These are phyloP conservation scores for Philypnodon macrostomus DNA, from an alignment of 2,797 vertebrate genomes.

Conservation along the genomic window DNA sequence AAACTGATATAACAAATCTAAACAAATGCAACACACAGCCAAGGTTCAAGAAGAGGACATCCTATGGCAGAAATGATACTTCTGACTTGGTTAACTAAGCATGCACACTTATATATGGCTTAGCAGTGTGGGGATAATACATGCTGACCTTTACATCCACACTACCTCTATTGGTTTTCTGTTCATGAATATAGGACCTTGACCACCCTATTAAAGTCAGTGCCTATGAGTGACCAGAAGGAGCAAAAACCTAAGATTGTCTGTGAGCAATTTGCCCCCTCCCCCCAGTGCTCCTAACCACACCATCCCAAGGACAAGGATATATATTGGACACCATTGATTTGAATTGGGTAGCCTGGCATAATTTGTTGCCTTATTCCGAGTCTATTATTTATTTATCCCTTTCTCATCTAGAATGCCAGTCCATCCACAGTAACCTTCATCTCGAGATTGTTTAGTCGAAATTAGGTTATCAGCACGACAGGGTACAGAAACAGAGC, in stretches of 20 bases:
- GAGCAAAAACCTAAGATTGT: conserved; percentile 15
- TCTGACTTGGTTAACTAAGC: no score
- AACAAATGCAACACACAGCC: no score
- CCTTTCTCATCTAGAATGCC: conserved; percentile 49
- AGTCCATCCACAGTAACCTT: conserved; percentile 55
- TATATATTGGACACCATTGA: conserved; percentile 57
- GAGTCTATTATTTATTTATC: conserved; percentile 68
- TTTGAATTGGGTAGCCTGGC: conserved; percentile 47
- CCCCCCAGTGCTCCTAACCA: conserved; percentile 37
- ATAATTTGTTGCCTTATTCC: conserved; percentile 61
- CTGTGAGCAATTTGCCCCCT: conserved; percentile 54
- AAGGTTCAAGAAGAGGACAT: no score
- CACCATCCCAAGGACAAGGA: conserved; percentile 56
- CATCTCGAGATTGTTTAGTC: conserved; percentile 54
- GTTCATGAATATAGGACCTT: conserved; percentile 44
- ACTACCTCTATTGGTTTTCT: conserved; percentile 31
- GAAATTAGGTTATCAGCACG: conserved; percentile 54
- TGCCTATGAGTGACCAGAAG: conserved; percentile 36
- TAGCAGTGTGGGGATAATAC: conserved; percentile 7
- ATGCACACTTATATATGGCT: no score
- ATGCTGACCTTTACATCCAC: conserved; percentile 21
- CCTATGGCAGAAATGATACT: no score
- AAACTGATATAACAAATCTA: no score
- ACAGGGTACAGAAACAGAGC: conserved; percentile 35
- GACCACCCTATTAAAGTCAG: conserved; percentile 48